Base-by-base conservation (phyloP, 2,113 vertebrate species). In the Mystacornis crossleyi region DNA sequence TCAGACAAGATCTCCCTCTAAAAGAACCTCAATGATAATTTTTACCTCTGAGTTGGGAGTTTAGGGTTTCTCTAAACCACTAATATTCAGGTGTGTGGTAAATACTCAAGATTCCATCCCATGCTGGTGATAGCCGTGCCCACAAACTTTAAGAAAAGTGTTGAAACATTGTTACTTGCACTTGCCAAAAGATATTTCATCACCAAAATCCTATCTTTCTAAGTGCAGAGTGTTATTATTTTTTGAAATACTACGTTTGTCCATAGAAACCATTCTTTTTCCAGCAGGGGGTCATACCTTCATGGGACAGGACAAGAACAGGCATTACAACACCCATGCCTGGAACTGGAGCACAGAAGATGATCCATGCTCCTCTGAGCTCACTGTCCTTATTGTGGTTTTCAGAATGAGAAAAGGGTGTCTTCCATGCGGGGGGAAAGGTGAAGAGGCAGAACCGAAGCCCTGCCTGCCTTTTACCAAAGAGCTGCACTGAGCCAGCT, bases 361-460 rank as follows among this genome's bases (percentile, higher is more conserved):
- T 67, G 23, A 14, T 84, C 12, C 5, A 2, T 28, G 23, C 8
- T 82, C 6, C 25, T 66, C 47, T 48, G 33, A 54, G 53, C 24
- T 90, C 47, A 11, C 54, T 71, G 2, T 36, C 33, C 31, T 47
- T 26, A 21, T 5, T 77, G 38, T 4, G 3, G 5, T 50, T 83
- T 90, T 73, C 26, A 51, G 67, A 51, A 34, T 47, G 33, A 89
- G 29, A 5, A 81, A 78, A 47, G 40, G 18, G 5, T 29, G 23
- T 43, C 21, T 57, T 69, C 38, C 20, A 18, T 0, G 0, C 6
- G 23, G 5, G 6, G 18, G 24, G 5, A 29, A 51, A 66, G 43
- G 50, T 36, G 47, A 87, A 72, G 62, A 36, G 54, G 42, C 24
- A 72, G 45, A n/a, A 28, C 20, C 1, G 10, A 95, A 62, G n/a